These are phyloP conservation scores for Ellobium chinense DNA, from an alignment of 2,888 invertebrate genomes.

Conservation along the genomic window DNA sequence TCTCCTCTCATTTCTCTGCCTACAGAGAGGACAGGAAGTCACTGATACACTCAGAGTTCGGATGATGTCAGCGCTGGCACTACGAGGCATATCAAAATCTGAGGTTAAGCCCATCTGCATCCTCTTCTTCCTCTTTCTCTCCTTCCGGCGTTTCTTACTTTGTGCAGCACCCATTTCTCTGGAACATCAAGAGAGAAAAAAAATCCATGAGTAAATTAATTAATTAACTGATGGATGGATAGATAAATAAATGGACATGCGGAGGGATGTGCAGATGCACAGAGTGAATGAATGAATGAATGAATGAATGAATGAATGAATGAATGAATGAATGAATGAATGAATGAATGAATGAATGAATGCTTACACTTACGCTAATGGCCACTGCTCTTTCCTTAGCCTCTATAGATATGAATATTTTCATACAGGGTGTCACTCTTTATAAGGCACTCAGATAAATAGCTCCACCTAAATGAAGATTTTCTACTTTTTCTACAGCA, in stretches of 20 bases:
- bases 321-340: too few relatives aligned
- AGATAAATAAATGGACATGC: constrained; percentile 9
- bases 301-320: too few relatives aligned
- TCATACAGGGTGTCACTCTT: too few relatives aligned
- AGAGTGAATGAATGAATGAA: background rate
- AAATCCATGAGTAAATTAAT: background rate
- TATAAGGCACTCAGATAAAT: too few relatives aligned
- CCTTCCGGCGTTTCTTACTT: constrained; percentile 42
- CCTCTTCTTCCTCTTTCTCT: constrained; percentile 17
- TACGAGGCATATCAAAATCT: constrained; percentile 39
- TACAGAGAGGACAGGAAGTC: constrained; percentile 19
- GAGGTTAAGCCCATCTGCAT: constrained; percentile 4
- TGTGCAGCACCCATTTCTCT: constrained; percentile 42
- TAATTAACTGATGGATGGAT: constrained; percentile 1
- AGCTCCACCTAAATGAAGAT: too few relatives aligned
- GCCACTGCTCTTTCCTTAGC: too few relatives aligned
- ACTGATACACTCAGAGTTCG: constrained; percentile 12
- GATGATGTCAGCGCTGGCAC: constrained; percentile 35
- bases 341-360: too few relatives aligned
- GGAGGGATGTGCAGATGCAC: background rate
- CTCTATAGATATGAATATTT: too few relatives aligned
- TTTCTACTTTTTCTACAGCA: too few relatives aligned
- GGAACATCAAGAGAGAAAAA: background rate
- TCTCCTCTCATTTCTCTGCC: background rate
- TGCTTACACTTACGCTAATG: too few relatives aligned